These are phyloP conservation scores for Fundulus diaphanus DNA, from an alignment of 2,797 vertebrate species.

Conservation along the genomic window DNA sequence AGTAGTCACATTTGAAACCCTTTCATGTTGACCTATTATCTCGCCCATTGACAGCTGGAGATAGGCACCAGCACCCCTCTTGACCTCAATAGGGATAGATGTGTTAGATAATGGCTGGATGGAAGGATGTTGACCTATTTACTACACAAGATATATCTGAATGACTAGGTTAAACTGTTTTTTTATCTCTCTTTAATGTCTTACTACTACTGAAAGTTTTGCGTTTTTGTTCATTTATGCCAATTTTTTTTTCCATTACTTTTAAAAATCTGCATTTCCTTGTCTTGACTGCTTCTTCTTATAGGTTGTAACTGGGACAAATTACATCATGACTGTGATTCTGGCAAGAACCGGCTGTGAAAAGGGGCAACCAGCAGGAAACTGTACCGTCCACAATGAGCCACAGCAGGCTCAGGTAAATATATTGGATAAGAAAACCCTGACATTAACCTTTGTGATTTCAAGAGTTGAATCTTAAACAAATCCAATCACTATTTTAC, in stretches of 20 bases:
- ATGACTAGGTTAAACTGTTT: background rate
- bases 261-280: background rate
- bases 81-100: no score
- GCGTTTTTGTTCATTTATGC: no score
- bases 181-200: background rate
- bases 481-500: no score
- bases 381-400: background rate
- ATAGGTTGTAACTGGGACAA: background rate
- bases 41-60: no score
- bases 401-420: background rate
- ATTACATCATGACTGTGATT: background rate
- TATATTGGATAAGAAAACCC: background rate
- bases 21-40: background rate
- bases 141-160: no score
- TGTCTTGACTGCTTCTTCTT: background rate
- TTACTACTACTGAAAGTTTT: background rate
- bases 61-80: background rate
- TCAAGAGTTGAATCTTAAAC: background rate
- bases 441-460: background rate
- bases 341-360: background rate
- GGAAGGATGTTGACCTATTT: no score
- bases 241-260: background rate
- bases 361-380: background rate
- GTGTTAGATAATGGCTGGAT: no score
- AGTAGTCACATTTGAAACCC: background rate